These are phyloP conservation scores for Poeciliopsis prolifica DNA, from an alignment of 2,113 vertebrate species.

Conservation along the genomic window DNA sequence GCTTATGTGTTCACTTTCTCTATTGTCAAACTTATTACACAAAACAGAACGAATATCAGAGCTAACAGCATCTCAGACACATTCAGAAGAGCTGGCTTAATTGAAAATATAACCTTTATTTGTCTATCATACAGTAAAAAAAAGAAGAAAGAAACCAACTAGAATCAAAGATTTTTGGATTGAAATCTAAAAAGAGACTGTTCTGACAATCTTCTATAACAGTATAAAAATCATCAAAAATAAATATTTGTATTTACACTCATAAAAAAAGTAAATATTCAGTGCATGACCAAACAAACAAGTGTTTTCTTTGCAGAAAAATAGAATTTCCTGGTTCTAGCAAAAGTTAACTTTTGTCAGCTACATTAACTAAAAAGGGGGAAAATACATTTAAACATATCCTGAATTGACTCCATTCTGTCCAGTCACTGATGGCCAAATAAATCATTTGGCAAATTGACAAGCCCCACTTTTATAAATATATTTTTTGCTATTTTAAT, in stretches of 20 bases:
- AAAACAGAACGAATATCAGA: conserved; percentile 55
- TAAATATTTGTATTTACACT: conserved; percentile 82
- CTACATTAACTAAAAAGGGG: conserved; percentile 51
- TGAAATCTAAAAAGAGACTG: conserved; percentile 62
- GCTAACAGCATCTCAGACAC: conserved; percentile 57
- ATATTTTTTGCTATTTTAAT: conserved; percentile 73
- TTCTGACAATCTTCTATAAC: conserved; percentile 62
- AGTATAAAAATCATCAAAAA: conserved; percentile 77
- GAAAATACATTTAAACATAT: conserved; percentile 42
- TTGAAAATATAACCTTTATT: conserved; percentile 87
- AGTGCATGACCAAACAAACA: conserved; percentile 80
- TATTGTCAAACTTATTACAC: conserved; percentile 57
- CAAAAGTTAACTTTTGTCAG: conserved; percentile 26
- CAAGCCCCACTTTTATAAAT: conserved; percentile 76
- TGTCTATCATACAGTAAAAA: conserved; percentile 78
- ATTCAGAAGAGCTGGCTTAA: conserved; percentile 60
- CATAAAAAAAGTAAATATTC: conserved; percentile 72
- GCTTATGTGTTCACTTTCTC: conserved; percentile 72
- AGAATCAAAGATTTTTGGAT: conserved; percentile 61
- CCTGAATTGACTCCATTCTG: conserved; percentile 40
- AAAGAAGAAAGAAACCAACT: conserved; percentile 71
- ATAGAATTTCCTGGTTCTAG: conserved; percentile 46
- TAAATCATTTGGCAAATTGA: conserved; percentile 61
- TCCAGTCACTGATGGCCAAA: conserved; percentile 52
- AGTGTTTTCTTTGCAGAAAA: conserved; percentile 52